A percentile compares a stretch with the other conserved stretches of the same genome.
These are phyloP conservation scores for Chelon labrosus DNA, from an alignment of 2,797 vertebrate species.

Conservation along the genomic window DNA sequence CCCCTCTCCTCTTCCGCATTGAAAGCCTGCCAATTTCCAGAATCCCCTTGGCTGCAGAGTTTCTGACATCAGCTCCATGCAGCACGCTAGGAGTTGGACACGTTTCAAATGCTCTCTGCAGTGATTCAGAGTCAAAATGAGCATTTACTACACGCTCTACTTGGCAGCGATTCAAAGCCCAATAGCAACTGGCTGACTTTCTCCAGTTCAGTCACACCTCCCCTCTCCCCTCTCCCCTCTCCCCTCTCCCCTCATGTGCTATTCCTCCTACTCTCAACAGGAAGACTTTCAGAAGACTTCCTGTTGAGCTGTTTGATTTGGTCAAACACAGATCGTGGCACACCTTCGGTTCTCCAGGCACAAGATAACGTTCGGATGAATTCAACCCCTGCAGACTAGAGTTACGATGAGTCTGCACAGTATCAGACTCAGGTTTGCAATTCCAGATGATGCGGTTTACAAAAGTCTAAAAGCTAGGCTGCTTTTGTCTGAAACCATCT, in stretches of 20 bases:
- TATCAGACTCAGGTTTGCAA: background rate
- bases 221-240: constrained; percentile 40
- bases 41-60: constrained; percentile 70
- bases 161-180: constrained; percentile 77
- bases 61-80: constrained; percentile 77
- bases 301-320: constrained; percentile 10
- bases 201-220: constrained; percentile 56
- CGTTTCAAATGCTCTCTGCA: constrained; percentile 63
- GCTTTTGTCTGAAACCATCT: background rate
- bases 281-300: constrained; percentile 54
- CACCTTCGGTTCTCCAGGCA: constrained; percentile 16
- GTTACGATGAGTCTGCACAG: constrained; percentile 7
- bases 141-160: constrained; percentile 60
- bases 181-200: constrained; percentile 43
- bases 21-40: constrained; percentile 78
- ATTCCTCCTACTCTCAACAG: constrained; percentile 46
- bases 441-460: background rate
- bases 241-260: constrained; percentile 15
- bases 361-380: constrained; percentile 6
- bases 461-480: constrained; percentile 9
- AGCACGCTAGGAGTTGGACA: constrained; percentile 60
- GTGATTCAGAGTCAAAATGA: constrained; percentile 68
- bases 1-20: constrained; percentile 52
- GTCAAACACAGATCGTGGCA: constrained; percentile 48
- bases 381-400: constrained; percentile 7